Evolutionary conservation across 1,140 invertebrate species (phyloP), one percentile per base, ranked within the genome.

Genomic region (Rhopalosiphum padi): DNA sequence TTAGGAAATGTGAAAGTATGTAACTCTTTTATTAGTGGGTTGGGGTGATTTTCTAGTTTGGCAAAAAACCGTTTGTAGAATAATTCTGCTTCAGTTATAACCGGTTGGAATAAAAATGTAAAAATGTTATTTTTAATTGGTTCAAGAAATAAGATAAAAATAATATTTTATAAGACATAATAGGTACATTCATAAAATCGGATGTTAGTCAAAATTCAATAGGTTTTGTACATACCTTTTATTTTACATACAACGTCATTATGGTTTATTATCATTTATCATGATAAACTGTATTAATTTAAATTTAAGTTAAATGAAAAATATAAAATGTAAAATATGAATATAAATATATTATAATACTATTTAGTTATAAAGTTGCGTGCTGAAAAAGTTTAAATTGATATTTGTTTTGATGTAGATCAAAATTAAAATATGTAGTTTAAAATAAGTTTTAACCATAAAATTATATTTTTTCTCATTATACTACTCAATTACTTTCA

Each of bases 351-450:
- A 37, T 83, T 37, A 83, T n/a, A 48, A 82, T n/a, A 87, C 5
- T 87, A 46, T 87, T 46, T 30, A n/a, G 30, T 46, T 87, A 87
- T 48, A 35, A 51, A 87, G 85, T 30, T 35, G 86, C 86, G 86
- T n/a, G 43, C 22, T 48, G 30, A 48, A 35, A 87, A 87, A 51
- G 86, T 48, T 87, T 87, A 87, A 87, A 87, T 51, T 87, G 15
- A 87, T 87, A 87, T 87, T 46, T 48, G 86, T 87, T 87, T 35
- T 30, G 46, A 48, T n/a, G 30, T 51, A 48, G 23, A 68, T n/a
- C 60, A 68, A 68, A 68, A 68, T n/a, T 18, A 68, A 37, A 83
- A 83, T 37, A 37, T 37, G 37, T 37, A 86, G 83, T 30, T 43
- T 2, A 43, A 43, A 86, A 86, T 43, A 86, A 43, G 83, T 86